phyloP scores from a whole-genome alignment of 1,140 invertebrate genomes.

The Bombus impatiens region DNA sequence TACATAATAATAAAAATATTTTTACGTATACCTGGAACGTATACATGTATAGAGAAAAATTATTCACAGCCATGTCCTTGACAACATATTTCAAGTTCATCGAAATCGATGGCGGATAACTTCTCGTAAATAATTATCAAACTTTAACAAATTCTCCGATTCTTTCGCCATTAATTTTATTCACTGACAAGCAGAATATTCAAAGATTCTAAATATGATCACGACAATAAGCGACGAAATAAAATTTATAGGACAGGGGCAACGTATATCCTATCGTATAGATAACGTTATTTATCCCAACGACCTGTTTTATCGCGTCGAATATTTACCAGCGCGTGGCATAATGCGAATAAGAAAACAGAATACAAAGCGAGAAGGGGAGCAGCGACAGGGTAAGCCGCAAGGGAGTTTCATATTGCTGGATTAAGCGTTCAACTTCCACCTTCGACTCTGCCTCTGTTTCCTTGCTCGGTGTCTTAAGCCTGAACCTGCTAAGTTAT shows the following conservation, averaged over 20 bases:
- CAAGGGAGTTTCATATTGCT: conserved; percentile 74
- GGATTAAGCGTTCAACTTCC: conserved; percentile 69
- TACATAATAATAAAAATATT: no score
- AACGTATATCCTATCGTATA: no score
- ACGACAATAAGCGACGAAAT: neutral
- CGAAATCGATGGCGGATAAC: no score
- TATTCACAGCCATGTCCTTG: no score
- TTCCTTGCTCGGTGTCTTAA: conserved; percentile 65
- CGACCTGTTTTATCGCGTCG: neutral
- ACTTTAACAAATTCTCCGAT: no score
- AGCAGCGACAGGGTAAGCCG: conserved; percentile 61
- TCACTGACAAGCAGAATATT: no score
- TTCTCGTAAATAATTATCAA: no score
- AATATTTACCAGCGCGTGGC: conserved; percentile 9
- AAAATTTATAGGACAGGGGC: no score
- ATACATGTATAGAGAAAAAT: no score
- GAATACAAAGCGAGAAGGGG: conserved; percentile 53
- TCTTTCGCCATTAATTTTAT: neutral
- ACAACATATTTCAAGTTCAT: no score
- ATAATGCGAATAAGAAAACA: conserved; percentile 29
- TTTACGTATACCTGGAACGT: no score
- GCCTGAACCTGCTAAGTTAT: conserved; percentile 67
- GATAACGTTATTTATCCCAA: neutral
- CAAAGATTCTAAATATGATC: neutral
- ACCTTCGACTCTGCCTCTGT: conserved; percentile 53